Conservation (phyloP, 2,888 invertebrate genomes). For the Xylocampa areola region DNA sequence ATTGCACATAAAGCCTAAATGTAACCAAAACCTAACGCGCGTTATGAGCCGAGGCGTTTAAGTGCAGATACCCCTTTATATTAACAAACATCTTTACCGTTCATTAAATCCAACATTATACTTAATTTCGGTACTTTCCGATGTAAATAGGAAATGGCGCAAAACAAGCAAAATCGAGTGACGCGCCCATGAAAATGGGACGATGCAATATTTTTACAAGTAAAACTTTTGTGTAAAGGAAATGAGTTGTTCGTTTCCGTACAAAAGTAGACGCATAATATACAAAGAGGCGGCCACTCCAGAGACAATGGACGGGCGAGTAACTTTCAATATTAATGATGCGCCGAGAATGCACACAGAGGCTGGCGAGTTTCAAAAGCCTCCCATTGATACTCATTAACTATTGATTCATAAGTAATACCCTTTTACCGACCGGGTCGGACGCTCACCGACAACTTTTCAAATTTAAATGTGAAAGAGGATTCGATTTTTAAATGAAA, state of each 20-base stretch:
- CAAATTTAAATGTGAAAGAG: constrained; percentile 84
- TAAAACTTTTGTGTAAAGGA: constrained; percentile 81
- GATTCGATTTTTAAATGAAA: constrained; percentile 74
- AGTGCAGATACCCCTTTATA: constrained; percentile 45
- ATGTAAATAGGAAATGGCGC: constrained; percentile 24
- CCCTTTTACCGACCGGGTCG: constrained; percentile 81
- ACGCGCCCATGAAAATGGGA: constrained; percentile 50
- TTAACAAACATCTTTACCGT: constrained; percentile 45
- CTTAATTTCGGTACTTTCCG: constrained; percentile 35
- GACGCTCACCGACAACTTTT: constrained; percentile 80
- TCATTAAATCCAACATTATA: constrained; percentile 46
- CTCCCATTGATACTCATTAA: constrained; percentile 88
- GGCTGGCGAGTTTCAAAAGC: constrained; percentile 83
- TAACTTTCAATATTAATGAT: constrained; percentile 89
- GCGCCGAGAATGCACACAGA: constrained; percentile 86
- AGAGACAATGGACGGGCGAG: constrained; percentile 84
- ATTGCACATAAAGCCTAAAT: constrained; percentile 59
- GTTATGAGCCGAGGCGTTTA: constrained; percentile 41
- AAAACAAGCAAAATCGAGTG: constrained; percentile 51
- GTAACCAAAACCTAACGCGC: constrained; percentile 52
- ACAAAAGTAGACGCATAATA: constrained; percentile 78
- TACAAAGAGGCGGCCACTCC: constrained; percentile 83
- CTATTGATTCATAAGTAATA: constrained; percentile 90
- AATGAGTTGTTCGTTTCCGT: constrained; percentile 83
- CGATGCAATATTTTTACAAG: constrained; percentile 73